Evolutionary conservation across 1,140 invertebrate genomes (phyloP).

Genomic region (Coenobita brevimanus): DNA sequence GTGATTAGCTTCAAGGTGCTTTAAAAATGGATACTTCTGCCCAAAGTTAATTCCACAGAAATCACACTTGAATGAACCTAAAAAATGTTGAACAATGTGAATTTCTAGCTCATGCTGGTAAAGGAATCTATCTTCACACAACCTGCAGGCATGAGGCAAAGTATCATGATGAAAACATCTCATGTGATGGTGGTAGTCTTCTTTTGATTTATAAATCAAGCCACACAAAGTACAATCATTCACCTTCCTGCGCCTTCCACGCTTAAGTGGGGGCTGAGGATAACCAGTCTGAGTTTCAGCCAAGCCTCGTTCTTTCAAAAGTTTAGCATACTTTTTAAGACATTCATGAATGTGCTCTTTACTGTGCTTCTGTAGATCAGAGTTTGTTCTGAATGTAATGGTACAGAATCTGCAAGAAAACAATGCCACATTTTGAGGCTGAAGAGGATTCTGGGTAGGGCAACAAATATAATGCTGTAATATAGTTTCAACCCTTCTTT

Average conservation of each 20-base stretch:
- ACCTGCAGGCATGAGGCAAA: conserved; percentile 50
- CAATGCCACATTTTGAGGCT: neutral
- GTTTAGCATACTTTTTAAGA: conserved; percentile 45
- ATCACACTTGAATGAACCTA: conserved; percentile 43
- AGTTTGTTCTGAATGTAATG: neutral
- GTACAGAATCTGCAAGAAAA: conserved; percentile 38
- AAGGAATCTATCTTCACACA: conserved; percentile 49
- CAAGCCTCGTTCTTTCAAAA: conserved; percentile 48
- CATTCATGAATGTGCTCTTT: conserved; percentile 32
- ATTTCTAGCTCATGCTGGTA: conserved; percentile 23
- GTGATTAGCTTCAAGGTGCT: conserved; percentile 49
- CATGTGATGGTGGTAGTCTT: conserved; percentile 21
- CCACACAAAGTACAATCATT: conserved; percentile 39
- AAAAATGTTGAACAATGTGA: conserved; percentile 54
- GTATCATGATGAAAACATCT: conserved; percentile 22
- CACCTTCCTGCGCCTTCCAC: conserved; percentile 38
- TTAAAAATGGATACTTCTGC: conserved; percentile 49
- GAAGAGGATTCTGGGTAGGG: neutral
- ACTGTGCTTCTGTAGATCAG: neutral
- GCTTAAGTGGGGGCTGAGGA: conserved; percentile 33
- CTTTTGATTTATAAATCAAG: conserved; percentile 12
- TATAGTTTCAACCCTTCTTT: conserved; percentile 4
- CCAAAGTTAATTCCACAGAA: conserved; percentile 53
- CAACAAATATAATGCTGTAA: neutral
- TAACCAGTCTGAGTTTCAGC: conserved; percentile 29